These are phyloP conservation scores for Plebejus melissa DNA, from an alignment of 2,888 invertebrate genomes.

Conservation along the genomic window DNA sequence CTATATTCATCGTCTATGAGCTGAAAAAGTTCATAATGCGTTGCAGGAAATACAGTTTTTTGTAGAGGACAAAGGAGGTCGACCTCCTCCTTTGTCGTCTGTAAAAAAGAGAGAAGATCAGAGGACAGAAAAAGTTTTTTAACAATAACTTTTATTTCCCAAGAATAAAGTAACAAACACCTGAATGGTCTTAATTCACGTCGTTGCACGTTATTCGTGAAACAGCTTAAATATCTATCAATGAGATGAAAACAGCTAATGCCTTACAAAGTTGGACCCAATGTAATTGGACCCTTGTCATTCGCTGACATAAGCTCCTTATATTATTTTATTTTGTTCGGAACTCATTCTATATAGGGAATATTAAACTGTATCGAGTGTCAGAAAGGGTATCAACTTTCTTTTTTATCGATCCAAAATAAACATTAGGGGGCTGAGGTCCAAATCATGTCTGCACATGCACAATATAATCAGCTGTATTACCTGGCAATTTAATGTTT, in stretches of 20 bases:
- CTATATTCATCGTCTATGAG: no score
- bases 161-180: no score
- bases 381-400: conserved; percentile 10
- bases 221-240: conserved; percentile 13
- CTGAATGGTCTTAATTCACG: not conserved
- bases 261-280: conserved; percentile 4
- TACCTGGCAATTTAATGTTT: no score
- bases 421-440: not conserved
- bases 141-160: no score
- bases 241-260: conserved; percentile 23
- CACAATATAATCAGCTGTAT: not conserved
- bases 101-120: no score
- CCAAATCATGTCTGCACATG: not conserved
- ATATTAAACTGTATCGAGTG: conserved; percentile 7
- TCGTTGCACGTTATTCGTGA: not conserved
- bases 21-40: no score
- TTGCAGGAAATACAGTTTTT: no score
- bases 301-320: conserved; percentile 22
- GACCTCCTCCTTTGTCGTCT: no score
- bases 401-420: conserved; percentile 3
- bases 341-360: not conserved
- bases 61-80: no score
- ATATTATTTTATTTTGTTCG: conserved; percentile 1
- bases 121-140: no score
- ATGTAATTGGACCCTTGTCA: conserved; percentile 10